These are phyloP conservation scores for Apocheima hispidaria DNA, from an alignment of 2,888 invertebrate species.

Conservation along the genomic window DNA sequence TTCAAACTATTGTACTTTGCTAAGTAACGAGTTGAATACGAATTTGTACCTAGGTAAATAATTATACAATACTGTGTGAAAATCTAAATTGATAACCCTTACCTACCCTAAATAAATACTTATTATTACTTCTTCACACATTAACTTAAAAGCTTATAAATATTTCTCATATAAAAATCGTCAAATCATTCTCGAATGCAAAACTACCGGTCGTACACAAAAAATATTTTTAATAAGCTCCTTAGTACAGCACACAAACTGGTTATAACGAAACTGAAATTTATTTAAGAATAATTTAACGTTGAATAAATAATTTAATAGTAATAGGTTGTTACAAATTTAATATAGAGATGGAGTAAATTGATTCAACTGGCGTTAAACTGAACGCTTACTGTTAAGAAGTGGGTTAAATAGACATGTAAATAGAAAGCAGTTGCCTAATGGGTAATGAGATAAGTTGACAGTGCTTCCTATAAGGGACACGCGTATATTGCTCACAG, in stretches of 20 bases:
- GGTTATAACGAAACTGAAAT: conserved; percentile 27
- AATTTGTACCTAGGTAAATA: too few species aligned
- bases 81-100: neutral
- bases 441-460: conserved; percentile 29
- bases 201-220: conserved; percentile 41
- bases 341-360: conserved; percentile 24
- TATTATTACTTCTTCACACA: neutral
- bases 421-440: conserved; percentile 38
- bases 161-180: conserved; percentile 18
- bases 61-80: neutral
- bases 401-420: conserved; percentile 34
- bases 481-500: neutral
- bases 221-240: conserved; percentile 40
- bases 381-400: conserved; percentile 20
- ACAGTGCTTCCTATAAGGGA: neutral
- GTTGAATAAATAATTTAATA: conserved; percentile 15
- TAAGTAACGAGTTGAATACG: too few species aligned
- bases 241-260: conserved; percentile 11
- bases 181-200: conserved; percentile 45
- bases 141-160: neutral
- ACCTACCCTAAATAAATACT: neutral
- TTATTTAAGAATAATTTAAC: conserved; percentile 26
- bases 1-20: too few species aligned
- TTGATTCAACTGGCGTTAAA: conserved; percentile 38
- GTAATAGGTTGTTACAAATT: conserved; percentile 9